phyloP scores from a whole-genome alignment of 2,113 vertebrate species.

The Ageneiosus marmoratus region DNA sequence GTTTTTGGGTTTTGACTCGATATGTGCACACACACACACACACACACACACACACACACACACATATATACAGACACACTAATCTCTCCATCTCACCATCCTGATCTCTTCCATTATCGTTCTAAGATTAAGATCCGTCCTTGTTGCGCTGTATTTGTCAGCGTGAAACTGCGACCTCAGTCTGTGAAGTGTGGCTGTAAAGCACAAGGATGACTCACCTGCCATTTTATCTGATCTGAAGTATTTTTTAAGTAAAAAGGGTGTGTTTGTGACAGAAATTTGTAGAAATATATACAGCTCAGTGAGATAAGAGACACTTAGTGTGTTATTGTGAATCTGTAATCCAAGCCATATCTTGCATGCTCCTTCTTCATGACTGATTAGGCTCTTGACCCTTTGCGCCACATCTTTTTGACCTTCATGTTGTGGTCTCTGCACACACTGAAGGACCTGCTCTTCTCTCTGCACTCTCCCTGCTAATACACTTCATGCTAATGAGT shows the following conservation, averaged over 20 bases:
- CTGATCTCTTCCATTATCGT: slow-evolving; percentile 9
- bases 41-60: neutral
- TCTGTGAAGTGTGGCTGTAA: slow-evolving; percentile 1
- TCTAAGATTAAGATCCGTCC: slow-evolving; percentile 11
- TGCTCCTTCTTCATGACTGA: slow-evolving; percentile 10
- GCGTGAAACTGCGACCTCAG: slow-evolving; percentile 9
- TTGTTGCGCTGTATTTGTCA: neutral
- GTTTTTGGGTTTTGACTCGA: neutral
- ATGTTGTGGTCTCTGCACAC: neutral
- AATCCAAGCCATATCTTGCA: neutral
- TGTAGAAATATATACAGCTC: neutral
- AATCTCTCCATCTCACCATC: neutral
- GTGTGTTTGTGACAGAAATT: neutral
- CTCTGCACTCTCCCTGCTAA: neutral
- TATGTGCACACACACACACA: neutral
- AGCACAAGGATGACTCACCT: neutral
- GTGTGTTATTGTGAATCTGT: neutral
- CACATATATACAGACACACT: neutral
- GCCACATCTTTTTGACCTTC: neutral
- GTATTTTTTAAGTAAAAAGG: neutral
- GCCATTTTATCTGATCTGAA: neutral
- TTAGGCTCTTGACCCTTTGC: slow-evolving; percentile 29
- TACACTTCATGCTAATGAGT: neutral
- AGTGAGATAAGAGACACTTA: neutral
- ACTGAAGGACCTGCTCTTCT: neutral